These are phyloP conservation scores for Ips typographus DNA, from an alignment of 1,140 invertebrate genomes.

Conservation along the genomic window DNA sequence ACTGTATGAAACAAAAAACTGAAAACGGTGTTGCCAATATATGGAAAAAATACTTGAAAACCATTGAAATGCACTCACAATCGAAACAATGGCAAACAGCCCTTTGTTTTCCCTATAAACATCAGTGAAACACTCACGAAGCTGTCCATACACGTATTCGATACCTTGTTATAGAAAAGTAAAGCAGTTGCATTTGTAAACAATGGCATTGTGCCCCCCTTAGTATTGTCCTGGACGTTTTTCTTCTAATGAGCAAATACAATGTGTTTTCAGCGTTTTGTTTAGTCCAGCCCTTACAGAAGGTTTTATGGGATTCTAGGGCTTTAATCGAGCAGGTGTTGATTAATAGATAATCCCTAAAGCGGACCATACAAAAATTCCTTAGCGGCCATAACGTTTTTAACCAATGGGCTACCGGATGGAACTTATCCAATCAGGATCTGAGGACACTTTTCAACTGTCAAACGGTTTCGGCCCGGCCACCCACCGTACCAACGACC, in stretches of 20 bases:
- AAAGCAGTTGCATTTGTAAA: conserved; percentile 17
- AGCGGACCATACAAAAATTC: conserved; percentile 19
- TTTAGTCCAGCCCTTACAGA: conserved; percentile 2
- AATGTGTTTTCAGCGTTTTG: conserved; percentile 15
- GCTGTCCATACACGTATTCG: conserved; percentile 10
- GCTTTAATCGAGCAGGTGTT: conserved; percentile 16
- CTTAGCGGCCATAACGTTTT: conserved; percentile 23
- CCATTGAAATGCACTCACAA: no score
- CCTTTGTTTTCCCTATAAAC: neutral
- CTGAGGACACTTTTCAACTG: conserved; percentile 49
- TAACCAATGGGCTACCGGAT: conserved; percentile 47
- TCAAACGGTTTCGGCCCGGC: conserved; percentile 42
- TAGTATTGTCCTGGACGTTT: conserved; percentile 14
- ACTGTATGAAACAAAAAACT: no score
- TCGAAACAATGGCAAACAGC: no score
- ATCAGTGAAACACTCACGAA: conserved; percentile 2
- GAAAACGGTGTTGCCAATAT: no score
- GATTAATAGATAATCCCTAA: conserved; percentile 8
- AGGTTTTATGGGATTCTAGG: neutral
- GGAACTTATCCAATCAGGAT: conserved; percentile 47
- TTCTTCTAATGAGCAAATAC: conserved; percentile 22
- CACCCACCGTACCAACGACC: conserved; percentile 44
- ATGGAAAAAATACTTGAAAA: no score
- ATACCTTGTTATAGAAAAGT: conserved; percentile 16
- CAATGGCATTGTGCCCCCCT: conserved; percentile 13